These are phyloP conservation scores for Gastrophysa polygoni DNA, from an alignment of 2,888 invertebrate genomes.

Conservation along the genomic window DNA sequence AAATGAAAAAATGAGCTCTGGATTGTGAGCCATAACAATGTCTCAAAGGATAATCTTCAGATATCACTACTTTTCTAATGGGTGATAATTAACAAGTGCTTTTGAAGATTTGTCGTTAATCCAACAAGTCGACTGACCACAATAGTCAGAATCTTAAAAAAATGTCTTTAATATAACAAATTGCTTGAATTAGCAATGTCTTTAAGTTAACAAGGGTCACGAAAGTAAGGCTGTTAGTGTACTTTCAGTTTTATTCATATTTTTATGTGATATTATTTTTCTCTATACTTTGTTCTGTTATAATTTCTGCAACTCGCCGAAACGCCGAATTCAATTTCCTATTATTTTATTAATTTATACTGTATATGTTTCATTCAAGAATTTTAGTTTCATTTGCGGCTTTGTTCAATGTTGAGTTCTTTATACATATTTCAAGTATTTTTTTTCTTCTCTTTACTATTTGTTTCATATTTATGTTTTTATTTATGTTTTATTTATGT, in stretches of 20 bases:
- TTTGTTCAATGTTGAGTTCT: too few relatives aligned
- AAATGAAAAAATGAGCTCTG: neutral
- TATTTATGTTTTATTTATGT: too few relatives aligned
- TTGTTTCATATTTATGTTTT: too few relatives aligned
- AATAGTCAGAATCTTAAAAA: neutral
- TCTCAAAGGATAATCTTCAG: neutral
- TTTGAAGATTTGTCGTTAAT: neutral
- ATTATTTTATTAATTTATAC: too few relatives aligned
- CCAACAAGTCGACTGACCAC: neutral
- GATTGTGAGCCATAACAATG: neutral
- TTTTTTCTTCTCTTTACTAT: neutral
- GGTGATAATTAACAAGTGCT: neutral
- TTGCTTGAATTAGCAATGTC: neutral
- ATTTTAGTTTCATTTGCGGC: too few relatives aligned
- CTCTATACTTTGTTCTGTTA: too few relatives aligned
- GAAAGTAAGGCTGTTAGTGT: neutral
- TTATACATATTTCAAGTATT: too few relatives aligned
- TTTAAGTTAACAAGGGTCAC: constrained; percentile 2
- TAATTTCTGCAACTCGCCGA: too few relatives aligned
- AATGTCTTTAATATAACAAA: neutral
- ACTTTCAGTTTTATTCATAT: too few relatives aligned
- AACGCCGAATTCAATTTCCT: too few relatives aligned
- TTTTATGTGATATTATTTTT: too few relatives aligned
- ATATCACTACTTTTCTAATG: neutral
- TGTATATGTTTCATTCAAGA: too few relatives aligned